Percentiles rank a stretch among this genome's conserved stretches.
Conservation (phyloP, 2,797 vertebrate species). For the Rachycentron canadum region DNA sequence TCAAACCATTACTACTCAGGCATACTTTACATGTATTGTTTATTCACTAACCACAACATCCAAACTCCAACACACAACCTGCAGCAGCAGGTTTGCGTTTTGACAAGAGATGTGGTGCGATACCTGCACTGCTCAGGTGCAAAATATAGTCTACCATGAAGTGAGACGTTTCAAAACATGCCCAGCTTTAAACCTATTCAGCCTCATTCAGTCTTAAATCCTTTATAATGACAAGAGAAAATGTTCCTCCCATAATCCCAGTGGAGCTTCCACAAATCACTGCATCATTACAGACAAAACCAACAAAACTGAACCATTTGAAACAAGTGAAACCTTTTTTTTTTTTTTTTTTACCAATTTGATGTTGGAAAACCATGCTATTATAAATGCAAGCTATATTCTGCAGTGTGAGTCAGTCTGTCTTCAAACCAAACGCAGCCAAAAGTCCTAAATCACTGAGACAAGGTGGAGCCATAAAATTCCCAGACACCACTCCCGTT, state of each 20-base stretch:
- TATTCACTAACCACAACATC: not conserved
- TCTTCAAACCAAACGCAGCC: conserved; percentile 16
- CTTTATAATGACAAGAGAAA: not conserved
- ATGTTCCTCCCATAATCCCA: not conserved
- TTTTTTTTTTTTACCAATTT: not conserved
- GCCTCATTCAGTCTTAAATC: conserved; percentile 11
- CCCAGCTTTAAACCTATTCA: not conserved
- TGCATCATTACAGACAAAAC: not conserved
- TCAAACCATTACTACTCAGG: not conserved
- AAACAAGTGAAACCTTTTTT: not conserved
- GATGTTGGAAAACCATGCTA: not conserved
- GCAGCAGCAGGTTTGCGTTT: not conserved
- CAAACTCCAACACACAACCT: not conserved
- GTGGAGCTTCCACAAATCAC: not conserved
- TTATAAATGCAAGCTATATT: conserved; percentile 14
- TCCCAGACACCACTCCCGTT: conserved; percentile 24
- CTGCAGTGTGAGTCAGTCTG: conserved; percentile 39
- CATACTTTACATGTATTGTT: not conserved
- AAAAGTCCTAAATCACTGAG: conserved; percentile 42
- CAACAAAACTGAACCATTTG: not conserved
- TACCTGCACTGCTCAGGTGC: no score
- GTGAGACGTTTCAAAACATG: not conserved
- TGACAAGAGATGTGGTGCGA: no score
- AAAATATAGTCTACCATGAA: no score
- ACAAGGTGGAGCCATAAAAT: conserved; percentile 26